A percentile compares a stretch with the other conserved stretches of the same genome.
Conservation (phyloP, 2,888 invertebrate species). For the Mythimna impura region DNA sequence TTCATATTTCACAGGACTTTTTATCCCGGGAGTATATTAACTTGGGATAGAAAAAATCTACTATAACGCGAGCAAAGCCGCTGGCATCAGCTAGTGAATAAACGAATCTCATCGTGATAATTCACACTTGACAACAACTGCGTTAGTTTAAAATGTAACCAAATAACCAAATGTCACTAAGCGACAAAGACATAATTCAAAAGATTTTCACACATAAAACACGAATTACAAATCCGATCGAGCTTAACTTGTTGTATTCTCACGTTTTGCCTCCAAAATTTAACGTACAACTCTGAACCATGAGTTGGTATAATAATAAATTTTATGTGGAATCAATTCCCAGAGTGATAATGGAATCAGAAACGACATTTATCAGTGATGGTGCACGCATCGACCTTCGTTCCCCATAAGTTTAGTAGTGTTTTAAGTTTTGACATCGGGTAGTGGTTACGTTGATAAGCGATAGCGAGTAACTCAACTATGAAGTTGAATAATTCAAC, state of each 20-base stretch:
- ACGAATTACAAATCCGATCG: conserved; percentile 30
- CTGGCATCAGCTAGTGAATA: too few relatives aligned
- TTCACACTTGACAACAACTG: neutral
- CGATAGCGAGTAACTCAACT: conserved; percentile 27
- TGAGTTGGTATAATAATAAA: conserved; percentile 56
- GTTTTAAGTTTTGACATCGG: conserved; percentile 59
- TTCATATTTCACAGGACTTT: too few relatives aligned
- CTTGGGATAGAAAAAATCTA: too few relatives aligned
- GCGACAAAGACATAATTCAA: conserved; percentile 33
- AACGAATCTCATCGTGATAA: neutral
- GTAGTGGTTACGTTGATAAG: neutral
- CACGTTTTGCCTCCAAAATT: conserved; percentile 44
- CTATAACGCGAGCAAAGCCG: too few relatives aligned
- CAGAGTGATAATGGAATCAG: conserved; percentile 70
- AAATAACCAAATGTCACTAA: conserved; percentile 5
- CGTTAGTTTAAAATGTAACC: neutral
- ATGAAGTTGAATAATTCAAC: too few relatives aligned
- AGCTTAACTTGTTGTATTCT: conserved; percentile 43
- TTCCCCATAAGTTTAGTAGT: conserved; percentile 68
- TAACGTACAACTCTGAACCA: conserved; percentile 42
- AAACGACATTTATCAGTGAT: conserved; percentile 69
- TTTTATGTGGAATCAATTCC: conserved; percentile 62
- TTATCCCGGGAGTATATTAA: too few relatives aligned
- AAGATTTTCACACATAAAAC: conserved; percentile 52
- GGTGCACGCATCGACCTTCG: conserved; percentile 61